A percentile compares a stretch with the other conserved stretches of the same genome.
phyloP scores from a whole-genome alignment of 1,140 invertebrate genomes.

The Arion vulgaris region DNA sequence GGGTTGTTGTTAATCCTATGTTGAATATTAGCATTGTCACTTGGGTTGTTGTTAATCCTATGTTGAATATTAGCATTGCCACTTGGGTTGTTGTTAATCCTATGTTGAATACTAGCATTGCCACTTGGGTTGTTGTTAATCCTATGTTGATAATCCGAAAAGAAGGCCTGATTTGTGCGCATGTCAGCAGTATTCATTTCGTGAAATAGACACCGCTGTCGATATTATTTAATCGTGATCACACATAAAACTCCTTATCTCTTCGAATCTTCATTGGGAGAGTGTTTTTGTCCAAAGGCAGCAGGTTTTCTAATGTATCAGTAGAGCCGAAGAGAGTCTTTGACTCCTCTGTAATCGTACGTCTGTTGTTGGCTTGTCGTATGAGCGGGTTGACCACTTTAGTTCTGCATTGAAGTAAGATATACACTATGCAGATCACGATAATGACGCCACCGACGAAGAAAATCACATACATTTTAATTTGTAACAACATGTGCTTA shows the following conservation, averaged over 20 bases:
- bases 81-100: too few species aligned
- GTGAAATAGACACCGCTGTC: too few species aligned
- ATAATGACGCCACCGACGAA: conserved; percentile 48
- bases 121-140: too few species aligned
- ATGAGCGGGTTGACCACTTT: conserved; percentile 5
- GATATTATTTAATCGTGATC: too few species aligned
- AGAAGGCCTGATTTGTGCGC: too few species aligned
- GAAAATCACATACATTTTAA: conserved; percentile 53
- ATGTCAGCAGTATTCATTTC: too few species aligned
- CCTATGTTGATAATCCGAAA: too few species aligned
- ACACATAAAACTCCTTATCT: conserved; percentile 46
- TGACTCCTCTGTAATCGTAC: conserved; percentile 31
- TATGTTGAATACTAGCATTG: too few species aligned
- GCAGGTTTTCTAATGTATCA: conserved; percentile 45
- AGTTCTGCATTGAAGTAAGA: conserved; percentile 45
- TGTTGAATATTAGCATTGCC: too few species aligned
- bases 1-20: too few species aligned
- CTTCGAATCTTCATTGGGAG: conserved; percentile 42
- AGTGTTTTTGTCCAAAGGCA: conserved; percentile 39
- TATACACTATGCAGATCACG: conserved; percentile 49
- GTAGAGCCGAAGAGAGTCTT: conserved; percentile 40
- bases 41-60: too few species aligned
- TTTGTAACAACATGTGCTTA: conserved; percentile 51
- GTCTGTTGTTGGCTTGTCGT: neutral
- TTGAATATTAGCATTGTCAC: too few species aligned